Evolutionary conservation across 1,140 invertebrate genomes (phyloP).

Genomic region (Cheumatopsyche charites): DNA sequence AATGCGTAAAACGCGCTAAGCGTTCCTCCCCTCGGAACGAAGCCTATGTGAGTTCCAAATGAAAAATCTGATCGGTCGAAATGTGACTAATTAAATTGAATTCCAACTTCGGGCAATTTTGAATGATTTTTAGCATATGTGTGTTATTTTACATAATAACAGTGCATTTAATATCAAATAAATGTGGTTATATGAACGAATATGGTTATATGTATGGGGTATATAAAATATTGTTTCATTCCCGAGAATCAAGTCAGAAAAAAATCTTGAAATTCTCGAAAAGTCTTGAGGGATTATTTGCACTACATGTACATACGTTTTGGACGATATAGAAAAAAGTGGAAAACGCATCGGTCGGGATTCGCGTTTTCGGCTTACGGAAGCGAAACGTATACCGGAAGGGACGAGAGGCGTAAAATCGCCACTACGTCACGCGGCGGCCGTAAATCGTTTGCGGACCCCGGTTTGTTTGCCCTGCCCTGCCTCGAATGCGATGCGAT

Average conservation of each 20-base stretch:
- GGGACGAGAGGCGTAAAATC: slow-evolving; percentile 47
- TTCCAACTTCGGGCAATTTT: neutral
- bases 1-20: slow-evolving; percentile 37
- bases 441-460: slow-evolving; percentile 42
- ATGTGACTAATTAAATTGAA: slow-evolving; percentile 10
- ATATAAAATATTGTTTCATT: no score
- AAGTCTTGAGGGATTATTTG: no score
- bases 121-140: no score
- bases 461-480: slow-evolving; percentile 27
- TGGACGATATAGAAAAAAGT: slow-evolving; percentile 8
- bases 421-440: slow-evolving; percentile 43
- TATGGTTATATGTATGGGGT: no score
- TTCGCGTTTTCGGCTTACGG: slow-evolving; percentile 36
- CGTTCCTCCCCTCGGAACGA: neutral
- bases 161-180: no score
- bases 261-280: no score
- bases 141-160: no score
- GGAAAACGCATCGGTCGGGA: neutral
- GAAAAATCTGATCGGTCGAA: slow-evolving; percentile 3
- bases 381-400: slow-evolving; percentile 40
- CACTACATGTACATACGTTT: no score
- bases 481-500: slow-evolving; percentile 11
- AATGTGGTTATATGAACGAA: no score
- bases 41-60: neutral
- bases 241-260: no score